Evolutionary conservation across 2,797 vertebrate genomes (phyloP).

Genomic region (Microctenopoma lineatum): DNA sequence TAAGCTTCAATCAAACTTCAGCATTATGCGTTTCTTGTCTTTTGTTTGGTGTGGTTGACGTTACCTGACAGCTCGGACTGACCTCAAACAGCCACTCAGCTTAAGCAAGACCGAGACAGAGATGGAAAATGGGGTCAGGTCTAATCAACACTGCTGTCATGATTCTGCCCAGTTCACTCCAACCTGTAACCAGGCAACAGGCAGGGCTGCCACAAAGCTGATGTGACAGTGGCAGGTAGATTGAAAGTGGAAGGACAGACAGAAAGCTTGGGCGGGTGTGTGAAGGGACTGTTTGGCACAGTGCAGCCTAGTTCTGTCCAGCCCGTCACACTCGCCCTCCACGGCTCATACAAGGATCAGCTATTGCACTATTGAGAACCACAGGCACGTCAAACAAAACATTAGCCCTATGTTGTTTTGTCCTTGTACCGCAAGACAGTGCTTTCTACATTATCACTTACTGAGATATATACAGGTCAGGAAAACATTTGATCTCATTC

Average conservation of each 20-base stretch:
- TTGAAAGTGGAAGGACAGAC: slow-evolving; percentile 50
- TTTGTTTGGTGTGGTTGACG: slow-evolving; percentile 61
- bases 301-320: slow-evolving; percentile 54
- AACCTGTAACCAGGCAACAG: slow-evolving; percentile 79
- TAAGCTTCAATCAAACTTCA: slow-evolving; percentile 8
- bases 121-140: slow-evolving; percentile 74
- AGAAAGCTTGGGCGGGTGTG: slow-evolving; percentile 44
- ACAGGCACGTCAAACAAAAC: slow-evolving; percentile 29
- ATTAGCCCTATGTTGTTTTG: slow-evolving; percentile 47
- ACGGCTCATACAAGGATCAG: slow-evolving; percentile 19
- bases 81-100: slow-evolving; percentile 78
- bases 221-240: slow-evolving; percentile 77
- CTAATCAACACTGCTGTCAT: slow-evolving; percentile 78
- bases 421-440: slow-evolving; percentile 36
- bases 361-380: slow-evolving; percentile 13
- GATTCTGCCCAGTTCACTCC: slow-evolving; percentile 75
- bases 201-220: slow-evolving; percentile 61
- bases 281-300: slow-evolving; percentile 29
- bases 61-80: slow-evolving; percentile 59
- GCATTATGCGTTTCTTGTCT: slow-evolving; percentile 3
- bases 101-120: slow-evolving; percentile 62
- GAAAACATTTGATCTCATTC: slow-evolving; percentile 39
- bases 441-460: slow-evolving; percentile 33
- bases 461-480: slow-evolving; percentile 44
- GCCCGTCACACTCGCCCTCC: slow-evolving; percentile 17